Percentiles rank a stretch among this genome's conserved stretches.
phyloP scores from a whole-genome alignment of 1,140 invertebrate genomes.

The Panonychus citri region DNA sequence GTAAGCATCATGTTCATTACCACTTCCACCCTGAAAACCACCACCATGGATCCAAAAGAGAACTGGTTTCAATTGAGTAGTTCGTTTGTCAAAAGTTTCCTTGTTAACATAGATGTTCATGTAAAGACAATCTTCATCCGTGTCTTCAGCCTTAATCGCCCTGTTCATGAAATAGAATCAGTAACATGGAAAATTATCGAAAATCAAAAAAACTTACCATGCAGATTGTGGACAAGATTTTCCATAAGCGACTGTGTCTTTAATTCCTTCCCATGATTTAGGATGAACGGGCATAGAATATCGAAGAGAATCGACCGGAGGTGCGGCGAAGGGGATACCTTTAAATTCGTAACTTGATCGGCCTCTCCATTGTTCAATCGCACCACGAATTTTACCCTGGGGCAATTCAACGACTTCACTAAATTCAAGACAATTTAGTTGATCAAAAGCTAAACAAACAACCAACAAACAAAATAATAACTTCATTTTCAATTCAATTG shows the following conservation, averaged over 20 bases:
- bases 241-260: neutral
- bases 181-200: neutral
- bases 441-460: too few relatives aligned
- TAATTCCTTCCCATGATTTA: neutral
- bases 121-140: slow-evolving; percentile 73
- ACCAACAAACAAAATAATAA: too few relatives aligned
- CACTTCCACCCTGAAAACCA: slow-evolving; percentile 36
- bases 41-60: slow-evolving; percentile 59
- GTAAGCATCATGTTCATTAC: slow-evolving; percentile 26
- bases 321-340: neutral
- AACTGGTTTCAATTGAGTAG: slow-evolving; percentile 27
- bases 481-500: too few relatives aligned
- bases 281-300: neutral
- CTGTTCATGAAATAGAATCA: too few relatives aligned
- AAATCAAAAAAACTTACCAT: neutral
- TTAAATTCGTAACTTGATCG: neutral
- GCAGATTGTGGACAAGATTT: neutral
- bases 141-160: neutral
- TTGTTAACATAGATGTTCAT: slow-evolving; percentile 57
- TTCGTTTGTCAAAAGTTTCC: neutral
- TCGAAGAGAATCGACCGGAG: neutral
- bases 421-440: too few relatives aligned
- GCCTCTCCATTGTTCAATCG: neutral
- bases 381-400: neutral
- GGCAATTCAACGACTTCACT: too few relatives aligned